phyloP scores from a whole-genome alignment of 2,113 vertebrate genomes.

The Micromys minutus region DNA sequence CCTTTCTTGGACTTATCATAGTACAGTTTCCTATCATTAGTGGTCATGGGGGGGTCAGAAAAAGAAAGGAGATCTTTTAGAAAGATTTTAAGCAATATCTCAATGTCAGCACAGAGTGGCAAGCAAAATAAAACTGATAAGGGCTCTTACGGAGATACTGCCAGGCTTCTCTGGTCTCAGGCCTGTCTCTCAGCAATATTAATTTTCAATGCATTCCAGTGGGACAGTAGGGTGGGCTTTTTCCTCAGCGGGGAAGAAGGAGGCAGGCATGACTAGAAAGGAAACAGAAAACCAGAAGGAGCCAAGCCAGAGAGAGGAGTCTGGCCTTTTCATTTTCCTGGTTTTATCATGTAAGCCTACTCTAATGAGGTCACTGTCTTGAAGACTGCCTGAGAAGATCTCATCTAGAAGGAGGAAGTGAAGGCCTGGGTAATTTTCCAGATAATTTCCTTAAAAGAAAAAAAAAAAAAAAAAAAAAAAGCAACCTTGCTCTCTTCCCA shows the following conservation, averaged over 20 bases:
- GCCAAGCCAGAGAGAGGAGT: not conserved
- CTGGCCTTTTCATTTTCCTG: not conserved
- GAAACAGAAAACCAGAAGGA: not conserved
- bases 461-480: constrained; percentile 55
- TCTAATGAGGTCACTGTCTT: constrained; percentile 57
- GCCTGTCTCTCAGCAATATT: constrained; percentile 64
- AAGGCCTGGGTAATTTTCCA: constrained; percentile 74
- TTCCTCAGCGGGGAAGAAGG: not conserved
- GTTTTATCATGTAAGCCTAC: constrained; percentile 19
- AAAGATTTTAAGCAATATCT: constrained; percentile 58
- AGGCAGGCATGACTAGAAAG: not conserved
- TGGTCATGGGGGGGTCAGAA: constrained; percentile 6
- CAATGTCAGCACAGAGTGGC: constrained; percentile 51
- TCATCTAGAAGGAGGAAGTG: constrained; percentile 68
- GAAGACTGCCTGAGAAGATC: constrained; percentile 38
- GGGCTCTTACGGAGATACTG: constrained; percentile 24
- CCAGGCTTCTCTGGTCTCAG: not conserved
- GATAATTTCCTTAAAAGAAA: constrained; percentile 75
- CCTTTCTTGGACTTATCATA: constrained; percentile 50
- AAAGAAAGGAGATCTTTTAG: constrained; percentile 53
- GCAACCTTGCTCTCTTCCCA: constrained; percentile 52
- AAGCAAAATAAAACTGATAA: constrained; percentile 57
- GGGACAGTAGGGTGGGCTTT: not conserved
- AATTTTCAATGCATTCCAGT: constrained; percentile 66
- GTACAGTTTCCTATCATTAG: constrained; percentile 41